These are phyloP conservation scores for Oenanthe melanoleuca DNA, from an alignment of 2,113 vertebrate species.

Conservation along the genomic window DNA sequence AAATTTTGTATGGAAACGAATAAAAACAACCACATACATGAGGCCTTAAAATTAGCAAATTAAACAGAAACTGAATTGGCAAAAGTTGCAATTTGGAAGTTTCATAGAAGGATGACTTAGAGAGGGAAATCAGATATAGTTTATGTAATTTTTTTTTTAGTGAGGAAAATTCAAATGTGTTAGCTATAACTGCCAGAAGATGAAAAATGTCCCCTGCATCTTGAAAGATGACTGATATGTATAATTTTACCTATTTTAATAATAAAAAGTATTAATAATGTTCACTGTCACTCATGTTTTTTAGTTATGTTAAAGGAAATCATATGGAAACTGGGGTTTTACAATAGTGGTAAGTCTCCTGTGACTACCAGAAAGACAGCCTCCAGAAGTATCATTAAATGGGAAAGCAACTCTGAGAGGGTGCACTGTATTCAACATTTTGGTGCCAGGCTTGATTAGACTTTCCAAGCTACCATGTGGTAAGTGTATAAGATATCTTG, in stretches of 20 bases:
- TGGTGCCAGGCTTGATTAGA: neutral
- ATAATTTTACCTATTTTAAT: neutral
- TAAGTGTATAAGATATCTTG: neutral
- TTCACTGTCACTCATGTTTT: neutral
- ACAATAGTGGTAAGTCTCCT: neutral
- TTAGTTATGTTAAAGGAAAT: neutral
- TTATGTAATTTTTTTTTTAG: neutral
- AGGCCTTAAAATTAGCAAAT: neutral
- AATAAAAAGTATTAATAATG: neutral
- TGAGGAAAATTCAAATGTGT: neutral
- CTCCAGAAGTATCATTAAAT: neutral
- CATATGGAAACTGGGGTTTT: neutral
- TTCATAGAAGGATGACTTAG: neutral
- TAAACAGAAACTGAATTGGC: neutral
- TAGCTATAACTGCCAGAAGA: neutral
- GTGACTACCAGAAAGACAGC: neutral
- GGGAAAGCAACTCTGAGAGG: neutral
- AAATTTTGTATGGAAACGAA: neutral
- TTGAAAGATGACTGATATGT: neutral
- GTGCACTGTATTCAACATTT: neutral
- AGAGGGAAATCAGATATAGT: neutral
- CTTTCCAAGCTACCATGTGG: neutral
- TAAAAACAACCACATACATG: accelerated
- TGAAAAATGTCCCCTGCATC: neutral
- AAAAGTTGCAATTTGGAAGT: neutral